These are phyloP conservation scores for Notocelia uddmanniana DNA, from an alignment of 2,888 invertebrate genomes.

Conservation along the genomic window DNA sequence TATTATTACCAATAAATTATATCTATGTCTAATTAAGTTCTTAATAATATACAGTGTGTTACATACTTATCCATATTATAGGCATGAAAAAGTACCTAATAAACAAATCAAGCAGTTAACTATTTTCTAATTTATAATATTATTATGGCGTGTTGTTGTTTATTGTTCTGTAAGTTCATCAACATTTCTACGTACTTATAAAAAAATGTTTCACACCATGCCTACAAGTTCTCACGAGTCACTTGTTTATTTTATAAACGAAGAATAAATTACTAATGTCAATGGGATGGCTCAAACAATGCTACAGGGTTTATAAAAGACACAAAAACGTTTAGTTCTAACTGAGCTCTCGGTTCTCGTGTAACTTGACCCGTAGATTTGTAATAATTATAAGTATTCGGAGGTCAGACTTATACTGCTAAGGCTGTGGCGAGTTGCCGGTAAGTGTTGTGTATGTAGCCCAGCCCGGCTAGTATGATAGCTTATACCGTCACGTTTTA, in stretches of 20 bases:
- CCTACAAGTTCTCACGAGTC: constrained; percentile 12
- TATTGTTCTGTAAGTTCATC: constrained; percentile 12
- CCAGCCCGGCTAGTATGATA: too few species aligned
- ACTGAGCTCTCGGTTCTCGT: too few species aligned
- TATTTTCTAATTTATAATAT: background rate
- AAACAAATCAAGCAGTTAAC: background rate
- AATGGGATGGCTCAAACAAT: constrained; percentile 18
- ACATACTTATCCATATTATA: background rate
- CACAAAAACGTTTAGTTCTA: background rate
- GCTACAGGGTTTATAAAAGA: background rate
- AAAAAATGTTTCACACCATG: constrained; percentile 18
- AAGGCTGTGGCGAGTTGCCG: too few species aligned
- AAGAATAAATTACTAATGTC: constrained; percentile 28
- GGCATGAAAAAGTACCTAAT: background rate
- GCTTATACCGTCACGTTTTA: too few species aligned
- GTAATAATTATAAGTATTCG: background rate
- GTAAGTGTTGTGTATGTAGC: too few species aligned
- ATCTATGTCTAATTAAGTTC: too few species aligned
- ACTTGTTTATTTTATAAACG: constrained; percentile 13
- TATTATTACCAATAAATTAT: too few species aligned
- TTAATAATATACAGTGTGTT: too few species aligned
- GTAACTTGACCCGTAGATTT: background rate
- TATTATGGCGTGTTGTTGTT: background rate
- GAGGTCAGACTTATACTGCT: too few species aligned
- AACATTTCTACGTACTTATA: background rate